Conservation (phyloP, 2,888 invertebrate genomes). For the Belgica antarctica region DNA sequence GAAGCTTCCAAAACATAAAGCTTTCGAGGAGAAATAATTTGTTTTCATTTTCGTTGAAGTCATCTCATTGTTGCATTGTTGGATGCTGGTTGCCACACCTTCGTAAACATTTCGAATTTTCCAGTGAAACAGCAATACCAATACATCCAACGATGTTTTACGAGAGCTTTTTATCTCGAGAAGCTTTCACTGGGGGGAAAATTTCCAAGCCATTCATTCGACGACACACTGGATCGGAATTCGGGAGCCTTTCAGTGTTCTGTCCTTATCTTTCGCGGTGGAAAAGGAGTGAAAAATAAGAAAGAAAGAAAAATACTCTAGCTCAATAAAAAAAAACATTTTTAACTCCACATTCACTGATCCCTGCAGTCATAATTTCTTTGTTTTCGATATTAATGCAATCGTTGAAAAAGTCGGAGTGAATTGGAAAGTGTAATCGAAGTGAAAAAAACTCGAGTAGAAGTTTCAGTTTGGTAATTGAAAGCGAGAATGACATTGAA, state of each 20-base stretch:
- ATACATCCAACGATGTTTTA: background rate
- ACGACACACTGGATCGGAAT: background rate
- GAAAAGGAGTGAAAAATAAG: conserved; percentile 4
- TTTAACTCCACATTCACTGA: background rate
- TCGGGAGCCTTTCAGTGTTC: conserved; percentile 31
- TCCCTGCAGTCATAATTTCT: no score
- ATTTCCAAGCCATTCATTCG: conserved; percentile 26
- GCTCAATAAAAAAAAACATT: background rate
- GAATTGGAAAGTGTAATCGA: background rate
- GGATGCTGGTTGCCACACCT: conserved; percentile 1
- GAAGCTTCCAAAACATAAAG: background rate
- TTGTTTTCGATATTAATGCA: no score
- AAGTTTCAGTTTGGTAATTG: background rate
- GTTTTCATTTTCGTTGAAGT: background rate
- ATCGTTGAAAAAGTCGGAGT: background rate
- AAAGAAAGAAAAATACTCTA: background rate
- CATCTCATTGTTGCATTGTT: background rate
- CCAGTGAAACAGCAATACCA: no score
- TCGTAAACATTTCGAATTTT: background rate
- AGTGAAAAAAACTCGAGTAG: no score
- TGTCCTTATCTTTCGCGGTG: conserved; percentile 35
- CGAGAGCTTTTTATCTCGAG: background rate
- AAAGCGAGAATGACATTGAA: background rate
- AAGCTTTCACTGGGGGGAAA: background rate
- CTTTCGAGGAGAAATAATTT: background rate